A percentile compares a stretch with the other conserved stretches of the same genome.
Evolutionary conservation across 2,113 vertebrate genomes (phyloP).

Genomic region (Neolamprologus devosi): DNA sequence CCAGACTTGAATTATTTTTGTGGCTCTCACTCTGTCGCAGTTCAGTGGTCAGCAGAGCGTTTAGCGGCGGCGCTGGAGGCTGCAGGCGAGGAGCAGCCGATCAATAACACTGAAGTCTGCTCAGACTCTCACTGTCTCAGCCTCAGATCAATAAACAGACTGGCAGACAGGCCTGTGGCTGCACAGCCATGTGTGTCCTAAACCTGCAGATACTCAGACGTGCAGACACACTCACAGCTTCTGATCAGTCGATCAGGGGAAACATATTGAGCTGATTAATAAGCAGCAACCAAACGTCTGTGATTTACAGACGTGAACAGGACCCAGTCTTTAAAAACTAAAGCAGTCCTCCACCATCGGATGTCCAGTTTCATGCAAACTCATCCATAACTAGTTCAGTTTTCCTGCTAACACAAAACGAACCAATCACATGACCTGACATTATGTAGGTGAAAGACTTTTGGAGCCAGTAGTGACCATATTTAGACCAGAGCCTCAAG

Average conservation of each 20-base stretch:
- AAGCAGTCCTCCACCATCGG: neutral
- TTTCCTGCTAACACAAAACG: neutral
- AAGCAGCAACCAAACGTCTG: neutral
- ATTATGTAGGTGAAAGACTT: neutral
- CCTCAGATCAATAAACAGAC: conserved; percentile 20
- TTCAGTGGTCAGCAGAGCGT: neutral
- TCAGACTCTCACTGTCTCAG: conserved; percentile 25
- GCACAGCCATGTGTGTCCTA: neutral
- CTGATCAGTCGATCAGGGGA: neutral
- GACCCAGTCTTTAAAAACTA: neutral
- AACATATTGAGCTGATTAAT: neutral
- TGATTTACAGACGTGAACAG: accelerated
- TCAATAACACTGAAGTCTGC: neutral
- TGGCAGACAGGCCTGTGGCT: neutral
- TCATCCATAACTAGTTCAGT: neutral
- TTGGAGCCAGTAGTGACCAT: neutral
- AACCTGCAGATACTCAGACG: neutral
- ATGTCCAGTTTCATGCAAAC: neutral
- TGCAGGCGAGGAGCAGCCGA: neutral
- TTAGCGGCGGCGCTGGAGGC: neutral
- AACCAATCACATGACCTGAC: neutral
- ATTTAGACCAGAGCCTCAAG: neutral
- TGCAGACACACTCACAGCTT: neutral
- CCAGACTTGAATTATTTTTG: neutral
- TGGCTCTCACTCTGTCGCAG: neutral